These are phyloP conservation scores for Tauraco hartlaubi DNA, from an alignment of 2,797 vertebrate species.

Conservation along the genomic window DNA sequence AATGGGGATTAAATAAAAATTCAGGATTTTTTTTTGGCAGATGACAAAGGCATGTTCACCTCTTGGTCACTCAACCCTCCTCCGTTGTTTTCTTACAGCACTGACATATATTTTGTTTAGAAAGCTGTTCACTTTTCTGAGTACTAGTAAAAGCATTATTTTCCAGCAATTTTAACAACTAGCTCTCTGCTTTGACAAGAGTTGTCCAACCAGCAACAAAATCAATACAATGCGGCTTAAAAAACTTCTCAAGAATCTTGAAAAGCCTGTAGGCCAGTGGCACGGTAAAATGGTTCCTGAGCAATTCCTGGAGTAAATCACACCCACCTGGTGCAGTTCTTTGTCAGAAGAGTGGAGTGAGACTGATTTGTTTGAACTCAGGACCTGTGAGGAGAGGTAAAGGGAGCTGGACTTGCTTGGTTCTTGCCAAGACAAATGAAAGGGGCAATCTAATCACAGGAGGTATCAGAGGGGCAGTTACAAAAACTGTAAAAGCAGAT, in stretches of 20 bases:
- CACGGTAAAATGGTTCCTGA: background rate
- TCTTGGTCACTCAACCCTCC: background rate
- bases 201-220: background rate
- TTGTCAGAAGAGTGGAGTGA: background rate
- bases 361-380: background rate
- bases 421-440: background rate
- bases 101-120: background rate
- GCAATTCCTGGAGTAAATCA: background rate
- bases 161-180: background rate
- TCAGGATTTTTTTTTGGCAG: background rate
- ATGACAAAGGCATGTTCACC: background rate
- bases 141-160: background rate
- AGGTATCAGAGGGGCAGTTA: background rate
- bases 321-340: background rate
- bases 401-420: background rate
- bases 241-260: background rate
- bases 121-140: background rate
- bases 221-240: background rate
- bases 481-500: background rate
- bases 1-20: background rate
- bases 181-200: background rate
- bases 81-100: background rate
- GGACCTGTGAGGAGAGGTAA: background rate
- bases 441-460: background rate
- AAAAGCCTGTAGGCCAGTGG: background rate